phyloP scores from a whole-genome alignment of 2,113 vertebrate genomes.

The Tiliqua scincoides region DNA sequence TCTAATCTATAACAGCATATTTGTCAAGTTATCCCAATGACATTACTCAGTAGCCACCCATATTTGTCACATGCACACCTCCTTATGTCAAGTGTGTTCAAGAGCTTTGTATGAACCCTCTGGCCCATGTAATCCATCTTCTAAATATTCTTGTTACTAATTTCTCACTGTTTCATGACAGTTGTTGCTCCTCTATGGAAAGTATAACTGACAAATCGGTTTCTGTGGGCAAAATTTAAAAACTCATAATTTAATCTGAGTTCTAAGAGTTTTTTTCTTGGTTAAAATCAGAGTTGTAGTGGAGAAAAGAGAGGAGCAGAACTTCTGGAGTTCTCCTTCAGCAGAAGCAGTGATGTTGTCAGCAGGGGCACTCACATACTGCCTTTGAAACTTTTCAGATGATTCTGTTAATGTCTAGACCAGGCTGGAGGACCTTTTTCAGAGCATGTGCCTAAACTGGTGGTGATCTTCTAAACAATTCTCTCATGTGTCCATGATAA shows the following conservation, averaged over 20 bases:
- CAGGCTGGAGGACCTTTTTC: too few species aligned
- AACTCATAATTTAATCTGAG: background rate
- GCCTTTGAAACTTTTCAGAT: too few species aligned
- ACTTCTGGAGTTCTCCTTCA: too few species aligned
- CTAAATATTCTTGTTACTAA: background rate
- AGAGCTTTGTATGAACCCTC: background rate
- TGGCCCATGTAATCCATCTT: background rate
- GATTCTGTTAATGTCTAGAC: too few species aligned
- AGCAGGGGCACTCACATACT: too few species aligned
- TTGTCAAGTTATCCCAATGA: background rate
- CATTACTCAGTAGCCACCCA: background rate
- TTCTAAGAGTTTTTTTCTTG: background rate
- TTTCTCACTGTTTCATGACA: background rate
- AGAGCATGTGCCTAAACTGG: too few species aligned
- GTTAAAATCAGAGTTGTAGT: background rate
- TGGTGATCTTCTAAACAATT: too few species aligned
- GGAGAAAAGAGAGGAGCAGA: too few species aligned
- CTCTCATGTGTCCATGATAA: too few species aligned
- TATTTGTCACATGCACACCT: background rate
- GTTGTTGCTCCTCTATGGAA: background rate
- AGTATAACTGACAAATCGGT: background rate
- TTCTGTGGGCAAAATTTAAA: background rate
- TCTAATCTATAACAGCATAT: background rate
- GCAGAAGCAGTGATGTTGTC: too few species aligned
- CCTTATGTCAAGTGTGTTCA: background rate